phyloP scores from a whole-genome alignment of 2,113 vertebrate species.

The Pelusios castaneus region DNA sequence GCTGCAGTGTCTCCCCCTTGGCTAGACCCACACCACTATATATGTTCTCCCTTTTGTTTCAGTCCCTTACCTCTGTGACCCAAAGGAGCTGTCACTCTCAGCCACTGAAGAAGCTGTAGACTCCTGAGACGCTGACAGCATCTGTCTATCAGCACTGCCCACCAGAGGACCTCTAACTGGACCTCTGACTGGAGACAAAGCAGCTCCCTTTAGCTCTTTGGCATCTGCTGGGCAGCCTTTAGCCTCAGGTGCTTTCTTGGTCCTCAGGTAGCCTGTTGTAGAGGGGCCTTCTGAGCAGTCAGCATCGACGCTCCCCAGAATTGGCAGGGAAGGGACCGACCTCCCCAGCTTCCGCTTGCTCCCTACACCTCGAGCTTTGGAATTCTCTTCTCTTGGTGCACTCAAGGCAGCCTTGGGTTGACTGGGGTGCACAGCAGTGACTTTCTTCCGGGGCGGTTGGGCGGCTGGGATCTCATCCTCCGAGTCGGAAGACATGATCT shows the following conservation, averaged over 20 bases:
- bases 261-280: not conserved
- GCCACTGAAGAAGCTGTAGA: slow-evolving; percentile 79
- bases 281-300: not conserved
- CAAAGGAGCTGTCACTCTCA: slow-evolving; percentile 80
- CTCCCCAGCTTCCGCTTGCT: not conserved
- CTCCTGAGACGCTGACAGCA: slow-evolving; percentile 81
- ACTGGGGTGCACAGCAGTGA: not conserved
- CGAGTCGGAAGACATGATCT: slow-evolving; percentile 80
- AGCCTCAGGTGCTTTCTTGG: not conserved
- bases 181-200: not conserved
- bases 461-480: slow-evolving; percentile 76
- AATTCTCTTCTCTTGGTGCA: rapidly evolving
- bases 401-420: not conserved
- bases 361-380: rapidly evolving
- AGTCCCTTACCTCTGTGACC: slow-evolving; percentile 75
- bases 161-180: not conserved
- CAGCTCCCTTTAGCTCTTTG: not conserved
- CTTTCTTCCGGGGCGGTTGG: slow-evolving; percentile 13
- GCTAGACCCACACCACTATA: not conserved
- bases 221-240: not conserved
- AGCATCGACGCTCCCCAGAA: not conserved
- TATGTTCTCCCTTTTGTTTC: not conserved
- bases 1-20: not conserved
- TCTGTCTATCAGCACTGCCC: slow-evolving; percentile 35
- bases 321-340: not conserved